Base-by-base conservation (phyloP, 2,113 vertebrate genomes). In the Tragelaphus strepsiceros region DNA sequence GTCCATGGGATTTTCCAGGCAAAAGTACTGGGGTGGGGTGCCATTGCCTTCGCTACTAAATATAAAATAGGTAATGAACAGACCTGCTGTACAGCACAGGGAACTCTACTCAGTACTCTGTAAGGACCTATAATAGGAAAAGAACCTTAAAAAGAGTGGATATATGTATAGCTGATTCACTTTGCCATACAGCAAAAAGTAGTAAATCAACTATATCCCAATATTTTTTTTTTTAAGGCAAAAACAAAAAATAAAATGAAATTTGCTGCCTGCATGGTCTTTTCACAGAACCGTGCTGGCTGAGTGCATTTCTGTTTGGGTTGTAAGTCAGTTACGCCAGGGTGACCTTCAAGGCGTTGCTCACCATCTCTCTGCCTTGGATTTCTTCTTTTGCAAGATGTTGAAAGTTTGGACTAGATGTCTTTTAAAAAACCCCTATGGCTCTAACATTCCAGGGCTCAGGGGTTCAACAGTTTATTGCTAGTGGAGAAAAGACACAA, bases 311-410 rank as follows among this genome's bases (percentile, higher is more conserved):
- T 87, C 28, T 39, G 54, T 4, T 71, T 54, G 67, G 26, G 6
- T 62, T 28, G 19, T 43, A 28, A 46, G 19, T 46, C 16, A 54
- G 46, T 4, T 30, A 32, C 6, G 0, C 16, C 49, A 43, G 24
- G 8, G 15, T 16, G 15, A 81, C 21, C 22, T 58, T 95, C 80
- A 17, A 0, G 7, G n/a, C 1, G 0, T 88, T 0, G 0, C 17
- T 35, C 46, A 35, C 15, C 6, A 5, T 32, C n/a, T 86, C 78
- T 51, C 28, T 59, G 61, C n/a, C 32, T 49, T 74, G 17, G 43
- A 32, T 78, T 53, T 85, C 35, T 14, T 93, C 94, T 58, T 91
- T 80, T 74, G 15, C 12, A 92, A 89, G 39, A 71, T 46, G 26
- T 46, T 12, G 54, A 96, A 32, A 84, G 26, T 11, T 39, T 59